phyloP scores from a whole-genome alignment of 2,797 vertebrate genomes.

The Morus bassanus region DNA sequence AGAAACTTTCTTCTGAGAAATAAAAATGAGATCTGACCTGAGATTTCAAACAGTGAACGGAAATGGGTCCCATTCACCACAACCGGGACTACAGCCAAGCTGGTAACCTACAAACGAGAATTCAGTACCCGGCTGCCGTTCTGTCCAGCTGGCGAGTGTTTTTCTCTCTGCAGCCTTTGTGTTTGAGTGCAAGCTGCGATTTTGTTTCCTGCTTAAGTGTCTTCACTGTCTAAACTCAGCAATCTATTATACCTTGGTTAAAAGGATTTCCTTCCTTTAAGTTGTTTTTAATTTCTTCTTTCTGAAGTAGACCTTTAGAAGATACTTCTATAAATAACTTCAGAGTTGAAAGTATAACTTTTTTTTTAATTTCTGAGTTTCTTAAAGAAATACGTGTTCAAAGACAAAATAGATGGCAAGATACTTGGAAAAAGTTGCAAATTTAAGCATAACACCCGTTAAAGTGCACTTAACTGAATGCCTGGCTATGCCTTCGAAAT shows the following conservation, averaged over 20 bases:
- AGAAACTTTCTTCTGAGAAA: not conserved
- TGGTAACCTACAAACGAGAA: not conserved
- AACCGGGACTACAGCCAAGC: not conserved
- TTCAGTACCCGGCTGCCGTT: rapidly evolving
- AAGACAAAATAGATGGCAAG: not conserved
- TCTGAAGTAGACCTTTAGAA: not conserved
- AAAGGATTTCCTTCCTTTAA: conserved; percentile 25
- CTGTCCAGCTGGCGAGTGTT: not conserved
- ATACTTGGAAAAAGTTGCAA: conserved; percentile 6
- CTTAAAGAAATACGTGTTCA: not conserved
- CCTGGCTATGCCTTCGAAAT: not conserved
- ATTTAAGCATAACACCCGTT: not conserved
- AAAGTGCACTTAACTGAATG: not conserved
- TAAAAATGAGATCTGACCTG: not conserved
- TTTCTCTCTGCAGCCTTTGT: not conserved
- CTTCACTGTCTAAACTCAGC: not conserved
- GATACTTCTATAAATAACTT: not conserved
- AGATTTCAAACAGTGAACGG: rapidly evolving
- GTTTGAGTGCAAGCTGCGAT: not conserved
- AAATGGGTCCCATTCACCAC: not conserved
- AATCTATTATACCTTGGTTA: not conserved
- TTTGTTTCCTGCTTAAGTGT: not conserved
- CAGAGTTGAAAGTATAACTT: not conserved
- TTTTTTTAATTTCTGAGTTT: not conserved
- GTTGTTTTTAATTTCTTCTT: not conserved